These are phyloP conservation scores for Threskiornis aethiopicus DNA, from an alignment of 2,797 vertebrate genomes.

Conservation along the genomic window DNA sequence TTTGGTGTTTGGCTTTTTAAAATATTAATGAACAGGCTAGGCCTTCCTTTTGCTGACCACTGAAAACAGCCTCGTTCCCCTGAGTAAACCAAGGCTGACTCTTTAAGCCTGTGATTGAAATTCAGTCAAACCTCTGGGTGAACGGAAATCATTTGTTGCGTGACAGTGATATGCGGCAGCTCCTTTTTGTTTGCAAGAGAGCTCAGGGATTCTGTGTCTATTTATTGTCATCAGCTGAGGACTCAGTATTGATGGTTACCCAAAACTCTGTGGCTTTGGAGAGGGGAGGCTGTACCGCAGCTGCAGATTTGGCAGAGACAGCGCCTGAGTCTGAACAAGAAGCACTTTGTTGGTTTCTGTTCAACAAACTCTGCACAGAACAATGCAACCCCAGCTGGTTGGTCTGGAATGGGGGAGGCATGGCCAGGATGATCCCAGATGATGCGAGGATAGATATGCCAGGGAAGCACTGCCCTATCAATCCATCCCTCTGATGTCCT, in stretches of 20 bases:
- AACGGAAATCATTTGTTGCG: conserved; percentile 58
- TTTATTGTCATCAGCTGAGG: conserved; percentile 12
- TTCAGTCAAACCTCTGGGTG: conserved; percentile 43
- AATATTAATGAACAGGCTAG: conserved; percentile 69
- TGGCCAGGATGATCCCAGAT: neutral
- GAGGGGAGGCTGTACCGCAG: neutral
- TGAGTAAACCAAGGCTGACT: neutral
- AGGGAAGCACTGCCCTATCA: neutral
- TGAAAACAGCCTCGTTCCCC: conserved; percentile 24
- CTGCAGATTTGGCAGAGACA: neutral
- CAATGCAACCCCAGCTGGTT: neutral
- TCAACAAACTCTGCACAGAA: neutral
- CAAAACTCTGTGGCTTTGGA: neutral
- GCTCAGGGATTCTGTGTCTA: conserved; percentile 25
- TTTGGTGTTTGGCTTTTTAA: conserved; percentile 55
- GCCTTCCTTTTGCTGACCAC: conserved; percentile 57
- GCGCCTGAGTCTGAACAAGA: neutral
- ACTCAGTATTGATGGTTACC: neutral
- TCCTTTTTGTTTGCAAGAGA: conserved; percentile 35
- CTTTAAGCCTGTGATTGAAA: conserved; percentile 43
- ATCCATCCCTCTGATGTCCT: neutral
- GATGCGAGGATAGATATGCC: neutral
- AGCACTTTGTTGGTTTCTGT: neutral
- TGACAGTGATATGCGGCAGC: conserved; percentile 12
- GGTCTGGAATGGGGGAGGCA: neutral